A percentile compares a stretch with the other conserved stretches of the same genome.
These are phyloP conservation scores for Collichthys lucidus DNA, from an alignment of 2,113 vertebrate species.

Conservation along the genomic window DNA sequence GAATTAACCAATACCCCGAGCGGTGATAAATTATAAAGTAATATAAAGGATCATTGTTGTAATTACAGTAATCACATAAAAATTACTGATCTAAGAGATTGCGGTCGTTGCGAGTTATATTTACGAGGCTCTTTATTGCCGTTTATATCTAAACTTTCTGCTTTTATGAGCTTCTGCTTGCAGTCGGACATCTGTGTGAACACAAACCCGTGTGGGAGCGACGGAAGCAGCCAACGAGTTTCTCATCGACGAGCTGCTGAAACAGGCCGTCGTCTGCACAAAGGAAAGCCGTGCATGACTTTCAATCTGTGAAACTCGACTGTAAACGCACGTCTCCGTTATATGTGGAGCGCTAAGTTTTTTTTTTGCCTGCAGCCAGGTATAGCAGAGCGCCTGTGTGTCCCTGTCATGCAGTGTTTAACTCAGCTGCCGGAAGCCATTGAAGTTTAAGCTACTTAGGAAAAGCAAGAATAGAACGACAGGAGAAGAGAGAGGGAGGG, in stretches of 20 bases:
- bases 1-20: not conserved
- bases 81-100: not conserved
- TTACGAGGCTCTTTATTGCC: slow-evolving; percentile 14
- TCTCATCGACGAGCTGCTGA: not conserved
- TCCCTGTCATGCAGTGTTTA: slow-evolving; percentile 63
- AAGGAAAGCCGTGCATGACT: not conserved
- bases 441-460: slow-evolving; percentile 72
- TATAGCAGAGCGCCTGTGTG: slow-evolving; percentile 39
- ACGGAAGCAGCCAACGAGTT: not conserved
- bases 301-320: not conserved
- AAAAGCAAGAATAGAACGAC: slow-evolving; percentile 63
- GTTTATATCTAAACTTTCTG: slow-evolving; percentile 2
- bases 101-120: not conserved
- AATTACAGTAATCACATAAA: not conserved
- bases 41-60: not conserved
- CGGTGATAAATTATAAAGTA: not conserved
- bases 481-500: slow-evolving; percentile 51
- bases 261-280: not conserved
- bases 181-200: slow-evolving; percentile 1
- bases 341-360: not conserved
- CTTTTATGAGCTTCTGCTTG: slow-evolving; percentile 2
- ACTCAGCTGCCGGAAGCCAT: slow-evolving; percentile 63
- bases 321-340: slow-evolving; percentile 24
- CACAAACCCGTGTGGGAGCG: not conserved
- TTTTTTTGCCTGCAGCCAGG: slow-evolving; percentile 46